A percentile compares a stretch with the other conserved stretches of the same genome.
These are phyloP conservation scores for Nomada lathburiana DNA, from an alignment of 2,888 invertebrate genomes.

Conservation along the genomic window DNA sequence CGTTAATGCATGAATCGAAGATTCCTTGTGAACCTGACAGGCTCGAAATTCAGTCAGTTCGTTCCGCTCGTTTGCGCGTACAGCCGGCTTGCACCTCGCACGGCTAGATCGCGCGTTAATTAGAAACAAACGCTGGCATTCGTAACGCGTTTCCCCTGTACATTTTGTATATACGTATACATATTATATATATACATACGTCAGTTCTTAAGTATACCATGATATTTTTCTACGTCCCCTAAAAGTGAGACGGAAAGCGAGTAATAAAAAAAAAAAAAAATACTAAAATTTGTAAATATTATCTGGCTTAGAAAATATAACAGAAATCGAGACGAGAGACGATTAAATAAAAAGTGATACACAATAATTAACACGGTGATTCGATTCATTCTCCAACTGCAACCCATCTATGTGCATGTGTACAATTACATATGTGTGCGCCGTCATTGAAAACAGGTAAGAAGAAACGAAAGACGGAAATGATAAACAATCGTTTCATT, in stretches of 20 bases:
- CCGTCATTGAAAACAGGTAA: too few relatives aligned
- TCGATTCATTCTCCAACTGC: conserved; percentile 13
- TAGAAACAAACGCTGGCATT: conserved; percentile 38
- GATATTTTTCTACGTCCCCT: conserved; percentile 83
- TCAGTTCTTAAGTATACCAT: conserved; percentile 73
- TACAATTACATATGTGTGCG: not conserved
- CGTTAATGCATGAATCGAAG: not conserved
- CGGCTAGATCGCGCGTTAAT: conserved; percentile 31
- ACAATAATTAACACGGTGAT: conserved; percentile 39
- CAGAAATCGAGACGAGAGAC: conserved; percentile 37
- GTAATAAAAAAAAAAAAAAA: conserved; percentile 34
- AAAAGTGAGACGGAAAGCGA: conserved; percentile 55
- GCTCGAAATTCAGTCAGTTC: conserved; percentile 31
- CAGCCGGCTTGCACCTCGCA: conserved; percentile 4
- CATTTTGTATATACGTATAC: conserved; percentile 69
- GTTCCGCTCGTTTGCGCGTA: conserved; percentile 56
- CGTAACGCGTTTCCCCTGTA: conserved; percentile 59
- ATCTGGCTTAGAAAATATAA: conserved; percentile 64
- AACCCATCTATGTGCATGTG: not conserved
- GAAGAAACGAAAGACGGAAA: not conserved
- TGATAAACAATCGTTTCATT: conserved; percentile 6
- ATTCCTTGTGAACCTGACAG: not conserved
- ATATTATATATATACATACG: conserved; percentile 37
- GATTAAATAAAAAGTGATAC: conserved; percentile 70
- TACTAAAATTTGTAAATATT: conserved; percentile 73